phyloP scores from a whole-genome alignment of 92 coral and sea anemone genomes.

The Montipora capitata region DNA sequence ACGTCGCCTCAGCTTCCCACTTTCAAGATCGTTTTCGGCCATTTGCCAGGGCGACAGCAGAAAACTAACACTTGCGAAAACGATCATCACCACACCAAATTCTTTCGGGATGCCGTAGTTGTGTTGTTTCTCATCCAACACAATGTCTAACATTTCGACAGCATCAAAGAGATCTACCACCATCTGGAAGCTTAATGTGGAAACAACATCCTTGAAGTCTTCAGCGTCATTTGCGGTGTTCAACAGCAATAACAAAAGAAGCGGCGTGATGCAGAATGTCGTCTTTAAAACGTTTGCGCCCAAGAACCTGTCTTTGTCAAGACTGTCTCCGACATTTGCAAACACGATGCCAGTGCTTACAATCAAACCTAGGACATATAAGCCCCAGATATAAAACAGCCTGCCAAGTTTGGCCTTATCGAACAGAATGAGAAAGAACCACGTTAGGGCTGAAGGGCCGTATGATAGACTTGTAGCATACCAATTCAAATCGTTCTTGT shows the following conservation, averaged over 20 bases:
- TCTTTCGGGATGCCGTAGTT: slow-evolving; percentile 32
- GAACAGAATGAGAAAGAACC: not conserved
- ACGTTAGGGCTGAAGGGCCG: not conserved
- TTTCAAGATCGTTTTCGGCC: not conserved
- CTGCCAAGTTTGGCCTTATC: slow-evolving; percentile 15
- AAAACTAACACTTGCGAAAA: slow-evolving; percentile 18
- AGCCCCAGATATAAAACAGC: not conserved
- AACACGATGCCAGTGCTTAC: slow-evolving; percentile 16
- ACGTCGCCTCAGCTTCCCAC: not conserved
- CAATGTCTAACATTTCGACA: slow-evolving; percentile 65
- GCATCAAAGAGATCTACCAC: slow-evolving; percentile 76
- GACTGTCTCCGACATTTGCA: slow-evolving; percentile 10
- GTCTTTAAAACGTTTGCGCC: slow-evolving; percentile 31
- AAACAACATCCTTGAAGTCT: slow-evolving; percentile 38
- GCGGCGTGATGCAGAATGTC: slow-evolving; percentile 80
- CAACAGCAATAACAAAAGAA: slow-evolving; percentile 75
- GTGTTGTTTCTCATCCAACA: slow-evolving; percentile 40
- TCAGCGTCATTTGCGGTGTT: slow-evolving; percentile 22
- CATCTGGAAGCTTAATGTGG: slow-evolving; percentile 39
- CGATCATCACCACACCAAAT: slow-evolving; percentile 18
- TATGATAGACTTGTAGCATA: not conserved
- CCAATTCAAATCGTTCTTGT: not conserved
- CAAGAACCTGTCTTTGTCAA: slow-evolving; percentile 7
- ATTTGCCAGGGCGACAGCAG: slow-evolving; percentile 7
- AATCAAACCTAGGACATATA: not conserved